Percentiles rank a stretch among this genome's conserved stretches.
Conservation (phyloP, 2,888 invertebrate species). For the Epistrophe eligans region DNA sequence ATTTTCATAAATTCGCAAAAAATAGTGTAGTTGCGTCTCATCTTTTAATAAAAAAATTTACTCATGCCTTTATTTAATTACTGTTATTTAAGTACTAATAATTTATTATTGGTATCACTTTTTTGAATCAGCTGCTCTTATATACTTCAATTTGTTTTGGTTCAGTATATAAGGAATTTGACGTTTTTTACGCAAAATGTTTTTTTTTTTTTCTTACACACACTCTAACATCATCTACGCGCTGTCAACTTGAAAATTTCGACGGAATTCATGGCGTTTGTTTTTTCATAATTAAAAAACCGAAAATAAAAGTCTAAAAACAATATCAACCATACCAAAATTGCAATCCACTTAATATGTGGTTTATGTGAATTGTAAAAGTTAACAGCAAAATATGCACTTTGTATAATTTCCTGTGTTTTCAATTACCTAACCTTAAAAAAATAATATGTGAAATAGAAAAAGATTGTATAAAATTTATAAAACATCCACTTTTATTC, state of each 20-base stretch:
- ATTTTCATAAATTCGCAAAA: no score
- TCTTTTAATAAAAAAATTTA: no score
- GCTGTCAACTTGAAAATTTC: constrained; percentile 64
- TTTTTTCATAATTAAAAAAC: constrained; percentile 50
- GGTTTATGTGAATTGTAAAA: neutral
- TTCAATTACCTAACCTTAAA: constrained; percentile 64
- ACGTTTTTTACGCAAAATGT: constrained; percentile 20
- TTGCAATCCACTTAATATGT: neutral
- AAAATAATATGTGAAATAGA: constrained; percentile 53
- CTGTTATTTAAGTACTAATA: neutral
- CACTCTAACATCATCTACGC: constrained; percentile 6
- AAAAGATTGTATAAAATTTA: constrained; percentile 17
- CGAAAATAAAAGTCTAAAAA: constrained; percentile 1
- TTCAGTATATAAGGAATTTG: constrained; percentile 42
- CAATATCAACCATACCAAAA: constrained; percentile 1
- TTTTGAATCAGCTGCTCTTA: constrained; percentile 50
- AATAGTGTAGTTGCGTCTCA: no score
- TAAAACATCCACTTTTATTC: constrained; percentile 19
- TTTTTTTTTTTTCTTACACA: constrained; percentile 15
- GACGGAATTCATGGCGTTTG: constrained; percentile 55
- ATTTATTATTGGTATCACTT: constrained; percentile 35
- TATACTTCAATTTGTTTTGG: constrained; percentile 58
- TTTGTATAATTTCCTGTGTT: constrained; percentile 24
- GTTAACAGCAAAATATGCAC: constrained; percentile 6
- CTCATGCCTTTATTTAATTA: neutral